Evolutionary conservation across 35 echinoderm and acorn worm species (phyloP).

Genomic region (Apostichopus japonicus): DNA sequence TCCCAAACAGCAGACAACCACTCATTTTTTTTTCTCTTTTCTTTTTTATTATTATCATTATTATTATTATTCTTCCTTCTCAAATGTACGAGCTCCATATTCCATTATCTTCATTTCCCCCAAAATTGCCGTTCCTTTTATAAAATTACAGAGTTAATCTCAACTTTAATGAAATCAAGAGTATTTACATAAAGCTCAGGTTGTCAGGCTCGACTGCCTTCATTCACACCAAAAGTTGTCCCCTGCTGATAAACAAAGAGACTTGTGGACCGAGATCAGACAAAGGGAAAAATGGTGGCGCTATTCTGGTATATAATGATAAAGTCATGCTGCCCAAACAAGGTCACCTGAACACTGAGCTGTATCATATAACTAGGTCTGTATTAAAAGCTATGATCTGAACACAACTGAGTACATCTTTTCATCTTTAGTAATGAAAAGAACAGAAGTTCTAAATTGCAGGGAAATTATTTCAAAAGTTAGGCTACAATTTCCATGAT

Average conservation of each 20-base stretch:
- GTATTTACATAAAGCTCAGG: neutral
- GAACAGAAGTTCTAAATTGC: too few species aligned
- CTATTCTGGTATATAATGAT: neutral
- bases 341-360: too few species aligned
- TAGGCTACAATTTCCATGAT: too few species aligned
- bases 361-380: too few species aligned
- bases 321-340: neutral
- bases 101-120: neutral
- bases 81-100: neutral
- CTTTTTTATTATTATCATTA: too few species aligned
- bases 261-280: neutral
- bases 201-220: neutral
- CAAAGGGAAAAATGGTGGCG: constrained; percentile 1
- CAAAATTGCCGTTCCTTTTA: neutral
- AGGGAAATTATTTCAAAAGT: too few species aligned
- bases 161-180: neutral
- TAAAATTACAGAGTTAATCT: neutral
- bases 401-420: too few species aligned
- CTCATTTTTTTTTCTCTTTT: too few species aligned
- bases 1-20: neutral
- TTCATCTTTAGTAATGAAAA: too few species aligned
- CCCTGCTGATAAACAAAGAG: neutral
- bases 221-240: neutral
- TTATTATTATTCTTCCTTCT: neutral
- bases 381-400: too few species aligned